Base-by-base conservation (phyloP, 2,113 vertebrate genomes). In the Chitala chitala region DNA sequence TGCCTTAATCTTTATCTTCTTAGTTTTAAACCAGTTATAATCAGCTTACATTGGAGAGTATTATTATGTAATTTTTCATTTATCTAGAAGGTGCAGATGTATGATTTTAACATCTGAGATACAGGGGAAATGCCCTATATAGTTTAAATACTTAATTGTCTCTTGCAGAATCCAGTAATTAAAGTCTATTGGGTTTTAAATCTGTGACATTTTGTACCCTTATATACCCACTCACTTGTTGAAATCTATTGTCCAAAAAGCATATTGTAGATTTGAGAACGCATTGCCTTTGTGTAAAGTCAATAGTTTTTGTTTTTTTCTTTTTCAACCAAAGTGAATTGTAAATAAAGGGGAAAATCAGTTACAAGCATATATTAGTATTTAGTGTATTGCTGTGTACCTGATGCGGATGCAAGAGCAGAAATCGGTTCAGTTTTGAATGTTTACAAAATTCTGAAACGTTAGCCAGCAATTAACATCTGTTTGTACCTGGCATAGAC, bases 1-100 rank as follows among this genome's bases (percentile, higher is more conserved):
- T 56, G 15, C 44, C 58, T 38, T 68, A 55, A 68, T 66, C 73
- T 68, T 38, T 22, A 26, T 56, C 50, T 66, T 56, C 63, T 75
- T 75, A 55, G 17, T 31, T 48, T 38, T 55, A 7, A 24, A 13
- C 64, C 12, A n/a, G n/a, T 58, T 69, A 38, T 38, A 68, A 75
- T 69, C 53, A 17, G 26, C 53, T 69, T 69, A 58, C 15, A 64
- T 6, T 20, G n/a, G n/a, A 38, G 59, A 53, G 24, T 63, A 38
- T 48, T 68, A 40, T 29, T 26, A 56, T 68, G 31, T 66, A 1
- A 6, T 40, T 54, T 75, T 55, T 26, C 7, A 1, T 66, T 75
- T 51, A 20, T 38, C 46, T 31, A 31, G 24, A 66, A 53, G 48
- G 33, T 29, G 36, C 15, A 64, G 58, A 17, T 50, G 38, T 36